Conservation (phyloP, 2,113 vertebrate genomes). For the Axis porcinus region DNA sequence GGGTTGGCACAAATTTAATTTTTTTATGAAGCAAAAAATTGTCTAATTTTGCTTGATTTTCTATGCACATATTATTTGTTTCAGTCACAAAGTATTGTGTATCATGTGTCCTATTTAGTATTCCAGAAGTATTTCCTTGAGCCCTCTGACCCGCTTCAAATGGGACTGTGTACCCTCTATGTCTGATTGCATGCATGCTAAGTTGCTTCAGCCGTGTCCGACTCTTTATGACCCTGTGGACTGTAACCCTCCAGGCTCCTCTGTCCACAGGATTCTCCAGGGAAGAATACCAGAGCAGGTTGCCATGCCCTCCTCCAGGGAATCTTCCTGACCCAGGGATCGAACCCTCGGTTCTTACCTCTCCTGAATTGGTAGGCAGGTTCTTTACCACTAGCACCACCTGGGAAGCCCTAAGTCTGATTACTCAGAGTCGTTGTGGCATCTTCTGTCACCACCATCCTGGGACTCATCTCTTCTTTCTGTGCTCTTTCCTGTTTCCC, state of each 20-base stretch:
- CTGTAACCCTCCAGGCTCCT: background rate
- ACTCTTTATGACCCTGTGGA: background rate
- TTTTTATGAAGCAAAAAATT: background rate
- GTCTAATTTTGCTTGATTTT: background rate
- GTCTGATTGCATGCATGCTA: fast-evolving
- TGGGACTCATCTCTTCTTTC: background rate
- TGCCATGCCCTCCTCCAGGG: background rate
- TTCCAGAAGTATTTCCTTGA: background rate
- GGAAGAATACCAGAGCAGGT: background rate
- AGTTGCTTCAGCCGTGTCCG: background rate
- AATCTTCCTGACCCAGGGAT: background rate
- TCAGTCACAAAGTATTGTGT: background rate
- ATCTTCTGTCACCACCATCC: background rate
- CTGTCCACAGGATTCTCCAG: background rate
- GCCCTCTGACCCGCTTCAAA: background rate
- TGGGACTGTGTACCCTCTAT: background rate
- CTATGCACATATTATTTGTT: background rate
- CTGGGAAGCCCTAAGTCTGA: background rate
- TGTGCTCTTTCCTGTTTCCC: background rate
- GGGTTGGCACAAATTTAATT: background rate
- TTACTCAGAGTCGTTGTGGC: background rate
- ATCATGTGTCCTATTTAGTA: background rate
- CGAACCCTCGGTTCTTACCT: fast-evolving
- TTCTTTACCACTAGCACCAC: background rate
- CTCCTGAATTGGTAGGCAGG: background rate